Evolutionary conservation across 2,888 invertebrate genomes (phyloP).

Genomic region (Trimorus sp.): DNA sequence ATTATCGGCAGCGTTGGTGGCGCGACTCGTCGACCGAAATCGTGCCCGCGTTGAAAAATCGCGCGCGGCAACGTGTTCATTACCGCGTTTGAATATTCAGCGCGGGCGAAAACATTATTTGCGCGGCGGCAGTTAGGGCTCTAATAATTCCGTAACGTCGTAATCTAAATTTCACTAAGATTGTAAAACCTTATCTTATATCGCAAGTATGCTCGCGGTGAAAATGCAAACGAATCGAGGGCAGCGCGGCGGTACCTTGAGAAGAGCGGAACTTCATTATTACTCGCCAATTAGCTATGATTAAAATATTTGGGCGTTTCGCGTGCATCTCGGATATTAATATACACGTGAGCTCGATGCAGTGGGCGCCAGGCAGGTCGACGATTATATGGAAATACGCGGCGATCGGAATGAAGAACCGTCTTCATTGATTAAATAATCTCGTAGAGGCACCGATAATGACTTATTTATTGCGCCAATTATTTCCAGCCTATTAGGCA

Average conservation of each 20-base stretch:
- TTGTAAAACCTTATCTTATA: conserved; percentile 59
- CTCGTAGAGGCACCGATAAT: conserved; percentile 76
- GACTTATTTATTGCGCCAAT: conserved; percentile 81
- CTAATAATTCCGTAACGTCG: conserved; percentile 49
- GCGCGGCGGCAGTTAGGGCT: conserved; percentile 28
- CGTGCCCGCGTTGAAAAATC: too few relatives aligned
- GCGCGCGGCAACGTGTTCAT: conserved; percentile 14
- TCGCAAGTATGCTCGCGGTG: conserved; percentile 68
- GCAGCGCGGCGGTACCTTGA: conserved; percentile 69
- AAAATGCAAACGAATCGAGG: conserved; percentile 75
- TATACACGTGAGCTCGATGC: conserved; percentile 74
- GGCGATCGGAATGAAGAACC: conserved; percentile 76
- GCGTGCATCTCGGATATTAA: conserved; percentile 81
- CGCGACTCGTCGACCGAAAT: too few relatives aligned
- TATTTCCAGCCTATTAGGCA: conserved; percentile 77
- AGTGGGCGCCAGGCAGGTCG: conserved; percentile 69
- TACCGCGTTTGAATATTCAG: conserved; percentile 44
- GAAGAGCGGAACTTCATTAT: conserved; percentile 80
- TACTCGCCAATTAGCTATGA: conserved; percentile 81
- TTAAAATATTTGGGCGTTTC: conserved; percentile 81
- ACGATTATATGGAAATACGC: conserved; percentile 80
- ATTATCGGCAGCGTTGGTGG: too few relatives aligned
- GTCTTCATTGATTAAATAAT: conserved; percentile 80
- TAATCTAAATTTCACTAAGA: conserved; percentile 57
- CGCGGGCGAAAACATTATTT: conserved; percentile 22